Evolutionary conservation across 2,797 vertebrate species (phyloP).

Genomic region (Sebastes cheni): DNA sequence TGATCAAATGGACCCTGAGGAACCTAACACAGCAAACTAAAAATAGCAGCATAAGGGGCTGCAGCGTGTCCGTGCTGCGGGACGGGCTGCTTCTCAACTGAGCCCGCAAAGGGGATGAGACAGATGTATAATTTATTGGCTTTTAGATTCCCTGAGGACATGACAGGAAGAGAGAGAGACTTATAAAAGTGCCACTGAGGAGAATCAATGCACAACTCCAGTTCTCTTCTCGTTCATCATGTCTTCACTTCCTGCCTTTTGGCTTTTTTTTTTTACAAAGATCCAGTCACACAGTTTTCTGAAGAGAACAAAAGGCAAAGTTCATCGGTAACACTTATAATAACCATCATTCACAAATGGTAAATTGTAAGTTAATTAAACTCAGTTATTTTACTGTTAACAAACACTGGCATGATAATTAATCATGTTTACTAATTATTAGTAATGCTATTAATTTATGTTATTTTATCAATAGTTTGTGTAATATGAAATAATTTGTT

Average conservation of each 20-base stretch:
- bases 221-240: not conserved
- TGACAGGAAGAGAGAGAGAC: not conserved
- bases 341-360: no score
- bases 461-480: no score
- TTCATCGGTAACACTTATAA: not conserved
- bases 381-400: no score
- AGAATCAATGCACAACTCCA: not conserved
- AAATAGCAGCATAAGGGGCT: conserved; percentile 28
- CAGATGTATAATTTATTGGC: conserved; percentile 62
- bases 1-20: conserved; percentile 10
- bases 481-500: no score
- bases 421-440: no score
- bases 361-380: no score
- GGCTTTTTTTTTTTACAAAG: not conserved
- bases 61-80: conserved; percentile 8
- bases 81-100: conserved; percentile 6
- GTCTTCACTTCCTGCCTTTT: conserved; percentile 13
- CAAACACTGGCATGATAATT: no score
- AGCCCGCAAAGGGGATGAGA: conserved; percentile 16
- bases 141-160: conserved; percentile 44
- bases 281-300: not conserved
- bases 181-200: conserved; percentile 2
- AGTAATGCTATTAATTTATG: no score
- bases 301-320: not conserved
- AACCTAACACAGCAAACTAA: conserved; percentile 22